Evolutionary conservation across 2,888 invertebrate genomes (phyloP), one percentile per base, ranked within the genome.

Genomic region (Prosapia bicincta): DNA sequence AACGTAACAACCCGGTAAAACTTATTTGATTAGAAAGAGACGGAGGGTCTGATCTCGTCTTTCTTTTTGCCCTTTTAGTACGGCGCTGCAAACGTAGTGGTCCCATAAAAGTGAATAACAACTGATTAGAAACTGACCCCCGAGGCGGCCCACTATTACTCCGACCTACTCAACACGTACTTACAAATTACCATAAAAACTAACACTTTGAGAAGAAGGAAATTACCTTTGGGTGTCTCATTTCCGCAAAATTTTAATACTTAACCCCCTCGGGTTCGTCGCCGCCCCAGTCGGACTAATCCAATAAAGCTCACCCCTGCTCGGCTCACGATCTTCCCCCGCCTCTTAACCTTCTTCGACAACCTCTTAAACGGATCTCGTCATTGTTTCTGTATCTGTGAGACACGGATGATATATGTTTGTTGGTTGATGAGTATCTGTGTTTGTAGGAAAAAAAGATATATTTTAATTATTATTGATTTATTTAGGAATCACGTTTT

Each of bases 241-340:
- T 80, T 80, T 79, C 79, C 79, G 69, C 71, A 69, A 78, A 76
- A 79, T 79, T 79, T 79, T 79, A 79, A 79, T 79, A 77, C 79
- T 9, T n/a, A 30, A 43, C 38, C 43, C 38, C 43, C 38, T 38
- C 38, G 26, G 68, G 15, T n/a, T n/a, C n/a, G n/a, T 32, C 70
- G 20, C 24, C 54, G 9, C 23, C 74, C 65, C 74, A 69, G 66
- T 66, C 66, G 32, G 69, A 28, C 65, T 70, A 70, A 77, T 77
- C 75, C 77, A 77, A 75, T 75, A 77, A 75, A 32, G 38, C 69
- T 38, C 54, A 30, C 73, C 73, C 43, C 26, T 26, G 13, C 65
- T 38, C n/a, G 23, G 30, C 26, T 20, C 69, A 26, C 69, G 69
- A 15, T n/a, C 28, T 30, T 13, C 25, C 10, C 9, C 65, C 65